Base-by-base conservation (phyloP, 1,140 invertebrate genomes). In the Pseudobourletiella spinata region DNA sequence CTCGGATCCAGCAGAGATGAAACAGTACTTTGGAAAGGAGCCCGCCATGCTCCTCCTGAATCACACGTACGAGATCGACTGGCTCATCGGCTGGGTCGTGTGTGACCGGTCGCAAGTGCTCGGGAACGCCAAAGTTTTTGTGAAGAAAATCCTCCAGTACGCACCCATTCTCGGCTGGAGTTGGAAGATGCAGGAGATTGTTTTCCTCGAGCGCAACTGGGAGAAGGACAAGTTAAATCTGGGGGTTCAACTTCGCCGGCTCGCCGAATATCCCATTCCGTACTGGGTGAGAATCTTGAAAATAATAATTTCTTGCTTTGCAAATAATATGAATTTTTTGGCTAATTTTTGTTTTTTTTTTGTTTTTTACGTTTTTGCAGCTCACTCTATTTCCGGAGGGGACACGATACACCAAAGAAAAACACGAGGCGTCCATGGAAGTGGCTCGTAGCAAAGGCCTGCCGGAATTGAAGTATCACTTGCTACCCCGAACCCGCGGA, bases 51-150 rank as follows among this genome's bases (percentile, higher is more conserved):
- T 92, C 29, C 78, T 97, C 28, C 93, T 97, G 88, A 97, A 98
- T 76, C 94, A 98, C 73, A 85, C 83, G 55, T 97, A 92, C 77
- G 94, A 98, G 79, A 84, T 95, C 57, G 95, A 98, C 74, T 98
- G 94, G 91, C 75, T 95, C 0, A 83, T 89, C 70, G 89, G 89
- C 42, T 94, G 89, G 89, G 82, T 91, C 68, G 82, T 90, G 64
- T 86, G 84, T 73, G 89, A 94, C 65, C 81, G 86, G 68, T 76
- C 86, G 68, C 72, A 78, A 68, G 80, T 89, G 57, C 78, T 95
- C 62, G 90, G 89, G 89, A 92, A 92, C 75, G 91, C 89, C 67
- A 96, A 96, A 82, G 89, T 92, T 11, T 95, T 91, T 78, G 89
- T 89, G 6, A 98, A 98, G 78, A 90, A 94, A 75, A 84, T 86